These are phyloP conservation scores for Eclectus roratus DNA, from an alignment of 2,113 vertebrate species.

Conservation along the genomic window DNA sequence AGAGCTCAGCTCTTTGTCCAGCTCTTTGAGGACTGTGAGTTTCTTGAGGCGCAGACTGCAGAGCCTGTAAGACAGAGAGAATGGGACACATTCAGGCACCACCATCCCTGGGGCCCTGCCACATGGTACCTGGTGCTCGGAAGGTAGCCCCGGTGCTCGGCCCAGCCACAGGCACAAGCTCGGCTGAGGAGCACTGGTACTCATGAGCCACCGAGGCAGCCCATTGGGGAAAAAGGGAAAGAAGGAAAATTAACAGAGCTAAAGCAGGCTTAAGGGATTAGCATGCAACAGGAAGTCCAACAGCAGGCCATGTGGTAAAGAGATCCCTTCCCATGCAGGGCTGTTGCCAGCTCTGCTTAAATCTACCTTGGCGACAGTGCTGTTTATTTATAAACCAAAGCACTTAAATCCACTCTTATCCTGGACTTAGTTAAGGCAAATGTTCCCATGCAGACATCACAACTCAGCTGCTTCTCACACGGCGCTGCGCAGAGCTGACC, in stretches of 20 bases:
- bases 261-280: slow-evolving; percentile 74
- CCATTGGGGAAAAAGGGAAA: slow-evolving; percentile 17
- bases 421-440: slow-evolving; percentile 17
- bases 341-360: slow-evolving; percentile 49
- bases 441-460: neutral
- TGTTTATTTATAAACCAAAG: slow-evolving; percentile 63
- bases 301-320: slow-evolving; percentile 49
- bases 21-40: slow-evolving; percentile 89
- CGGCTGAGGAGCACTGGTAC: neutral
- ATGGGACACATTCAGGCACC: slow-evolving; percentile 71
- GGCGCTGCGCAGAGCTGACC: neutral
- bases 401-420: slow-evolving; percentile 46
- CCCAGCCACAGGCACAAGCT: neutral
- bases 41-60: slow-evolving; percentile 97
- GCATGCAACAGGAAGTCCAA: slow-evolving; percentile 59
- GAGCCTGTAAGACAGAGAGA: slow-evolving; percentile 80
- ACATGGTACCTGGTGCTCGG: slow-evolving; percentile 38
- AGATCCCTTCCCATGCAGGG: slow-evolving; percentile 45
- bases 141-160: slow-evolving; percentile 24
- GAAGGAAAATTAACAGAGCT: slow-evolving; percentile 66
- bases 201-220: neutral
- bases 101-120: slow-evolving; percentile 64
- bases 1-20: slow-evolving; percentile 95
- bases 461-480: neutral
- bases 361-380: slow-evolving; percentile 16